Percentiles rank a stretch among this genome's conserved stretches.
Conservation (phyloP, 2,888 invertebrate genomes). For the Drosophila borealis region DNA sequence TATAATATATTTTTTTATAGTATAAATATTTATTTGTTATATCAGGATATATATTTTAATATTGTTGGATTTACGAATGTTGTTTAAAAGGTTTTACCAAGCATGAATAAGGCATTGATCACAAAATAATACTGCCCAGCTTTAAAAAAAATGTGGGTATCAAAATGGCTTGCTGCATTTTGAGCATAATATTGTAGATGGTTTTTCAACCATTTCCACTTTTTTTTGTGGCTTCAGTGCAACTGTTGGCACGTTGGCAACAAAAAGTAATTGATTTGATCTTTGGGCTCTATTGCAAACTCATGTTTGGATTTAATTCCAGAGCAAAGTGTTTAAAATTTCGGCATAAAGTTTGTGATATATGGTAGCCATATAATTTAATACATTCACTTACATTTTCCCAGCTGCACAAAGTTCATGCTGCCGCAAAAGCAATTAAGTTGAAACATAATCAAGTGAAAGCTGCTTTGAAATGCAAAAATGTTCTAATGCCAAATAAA, state of each 20-base stretch:
- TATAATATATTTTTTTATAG: too few relatives aligned
- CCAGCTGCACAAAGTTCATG: too few relatives aligned
- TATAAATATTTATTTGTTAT: too few relatives aligned
- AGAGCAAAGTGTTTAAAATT: too few relatives aligned
- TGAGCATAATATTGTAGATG: conserved; percentile 15
- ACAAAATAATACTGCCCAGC: too few relatives aligned
- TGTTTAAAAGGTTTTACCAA: too few relatives aligned
- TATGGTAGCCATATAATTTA: background rate
- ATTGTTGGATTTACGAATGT: too few relatives aligned
- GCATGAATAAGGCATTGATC: too few relatives aligned
- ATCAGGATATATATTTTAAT: too few relatives aligned
- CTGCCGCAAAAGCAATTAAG: conserved; percentile 20
- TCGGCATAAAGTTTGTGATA: background rate
- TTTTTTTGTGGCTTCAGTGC: background rate
- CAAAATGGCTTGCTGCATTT: conserved; percentile 14
- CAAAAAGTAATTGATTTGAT: conserved; percentile 19
- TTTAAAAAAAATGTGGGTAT: conserved; percentile 3
- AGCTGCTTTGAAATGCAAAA: conserved; percentile 16
- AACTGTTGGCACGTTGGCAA: conserved; percentile 21
- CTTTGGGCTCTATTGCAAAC: background rate
- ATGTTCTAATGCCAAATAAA: conserved; percentile 2
- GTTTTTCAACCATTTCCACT: background rate
- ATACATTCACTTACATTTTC: background rate
- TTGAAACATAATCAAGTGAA: conserved; percentile 24
- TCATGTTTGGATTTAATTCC: too few relatives aligned